Base-by-base conservation (phyloP, 2,888 invertebrate genomes). In the Hydrotaea diabolus region DNA sequence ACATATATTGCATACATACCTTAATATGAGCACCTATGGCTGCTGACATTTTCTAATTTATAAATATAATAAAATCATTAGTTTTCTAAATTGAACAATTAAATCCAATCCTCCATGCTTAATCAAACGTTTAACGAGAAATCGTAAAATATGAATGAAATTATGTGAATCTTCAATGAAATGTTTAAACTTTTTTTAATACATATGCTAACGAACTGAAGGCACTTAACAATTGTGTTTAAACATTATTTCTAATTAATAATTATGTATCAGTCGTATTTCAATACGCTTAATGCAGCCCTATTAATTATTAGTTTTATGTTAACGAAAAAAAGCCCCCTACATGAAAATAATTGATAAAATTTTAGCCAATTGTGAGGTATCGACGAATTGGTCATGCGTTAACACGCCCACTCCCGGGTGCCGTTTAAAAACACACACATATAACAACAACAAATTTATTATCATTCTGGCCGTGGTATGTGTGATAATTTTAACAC, bases 401-500 rank as follows among this genome's bases (percentile, higher is more conserved):
- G 74, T 74, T 46, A 36, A 26, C 81, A 73, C 85, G 79, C 85
- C 85, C n/a, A 0, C 13, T 64, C 59, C 19, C 46, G n/a, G 21
- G 39, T 11, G 15, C 31, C 15, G 4, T 0, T 17, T 26, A 74
- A n/a, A 43, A 31, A 13, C 15, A 21, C 19, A 19, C 17, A 62
- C 31, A 39, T 39, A 39, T 8, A 49, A 49, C 15, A 43, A 9
- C 3, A 43, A 15, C 15, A 43, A 43, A 15, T 7, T 9, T 7
- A 49, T 49, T 15, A 8, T 59, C 15, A 21, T n/a, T n/a, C n/a
- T n/a, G n/a, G 13, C 21, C 9, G 13, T 21, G 26, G 82, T 74
- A 82, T 79, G 85, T 69, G 85, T 79, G 59, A 21, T 59, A 31
- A 39, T 11, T 53, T 80, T 69, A 76, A 78, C 81, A 80, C 74